Base-by-base conservation (phyloP, 1,140 invertebrate species). In the Trachymyrmex septentrionalis region DNA sequence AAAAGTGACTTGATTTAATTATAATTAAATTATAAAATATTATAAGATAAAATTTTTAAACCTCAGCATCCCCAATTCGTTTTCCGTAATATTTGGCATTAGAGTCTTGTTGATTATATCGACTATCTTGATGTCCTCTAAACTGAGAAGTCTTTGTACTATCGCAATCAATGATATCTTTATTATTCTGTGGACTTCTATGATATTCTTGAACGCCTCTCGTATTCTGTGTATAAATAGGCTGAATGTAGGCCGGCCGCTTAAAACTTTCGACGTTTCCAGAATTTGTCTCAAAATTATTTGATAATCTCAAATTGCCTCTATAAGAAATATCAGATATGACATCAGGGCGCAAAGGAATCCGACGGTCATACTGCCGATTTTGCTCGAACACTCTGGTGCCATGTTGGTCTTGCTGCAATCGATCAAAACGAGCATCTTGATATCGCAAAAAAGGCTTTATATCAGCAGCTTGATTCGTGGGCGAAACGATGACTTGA, bases 401-500 rank as follows among this genome's bases (percentile, higher is more conserved):
- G 6, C 27, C 12, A 0, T 61, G 30, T 9, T 48, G 66, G 72
- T 72, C 9, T 16, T 86, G 82, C 19, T 27, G 85, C 5, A 82
- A 34, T 6, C 80, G 76, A 0, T 85, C 90, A 12, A 78, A 53
- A 1, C 53, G 82, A 21, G 48, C 10, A 3, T 91, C 69, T 9
- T 91, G 64, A 16, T 78, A 84, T 55, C 1, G 24, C n/a, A 19
- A 80, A 1, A 1, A 24, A 14, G 12, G 44, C 16, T n/a, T 64
- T 50, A 66, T 53, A 2, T 75, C 71, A 44, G 30, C 64, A 2
- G 63, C 14, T 16, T 19, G 73, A 38, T 64, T 64, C 0, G 48
- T 27, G 0, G 88, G 59, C 2, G 89, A 85, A 9, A 89, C 55
- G 1, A 89, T 63, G 0, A 77, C 86, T 30, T 86, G 88, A 38